phyloP scores from a whole-genome alignment of 2,113 vertebrate species.

The Sterna hirundo region DNA sequence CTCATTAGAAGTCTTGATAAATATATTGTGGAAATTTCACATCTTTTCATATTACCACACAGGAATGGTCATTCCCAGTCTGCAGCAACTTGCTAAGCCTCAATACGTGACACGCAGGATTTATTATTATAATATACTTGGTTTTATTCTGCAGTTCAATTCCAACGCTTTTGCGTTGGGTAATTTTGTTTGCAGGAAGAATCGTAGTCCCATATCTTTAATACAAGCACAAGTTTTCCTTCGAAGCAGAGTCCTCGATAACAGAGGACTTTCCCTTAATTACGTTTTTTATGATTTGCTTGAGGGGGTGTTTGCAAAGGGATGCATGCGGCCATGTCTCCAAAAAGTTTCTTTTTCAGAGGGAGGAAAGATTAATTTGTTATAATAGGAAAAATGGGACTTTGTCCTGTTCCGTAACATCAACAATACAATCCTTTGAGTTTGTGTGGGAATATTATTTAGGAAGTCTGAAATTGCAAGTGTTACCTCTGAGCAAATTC shows the following conservation, averaged over 20 bases:
- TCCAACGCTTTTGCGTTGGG: background rate
- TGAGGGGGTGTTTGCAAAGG: background rate
- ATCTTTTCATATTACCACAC: background rate
- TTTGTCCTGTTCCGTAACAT: background rate
- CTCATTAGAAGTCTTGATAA: background rate
- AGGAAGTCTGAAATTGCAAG: background rate
- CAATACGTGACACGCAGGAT: background rate
- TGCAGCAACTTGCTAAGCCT: background rate
- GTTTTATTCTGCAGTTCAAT: background rate
- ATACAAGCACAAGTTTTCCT: background rate
- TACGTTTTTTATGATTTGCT: background rate
- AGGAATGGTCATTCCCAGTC: background rate
- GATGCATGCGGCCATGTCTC: background rate
- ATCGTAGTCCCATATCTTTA: background rate
- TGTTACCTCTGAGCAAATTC: background rate
- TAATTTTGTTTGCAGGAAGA: background rate
- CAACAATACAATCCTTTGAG: background rate
- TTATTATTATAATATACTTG: background rate
- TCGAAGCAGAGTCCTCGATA: background rate
- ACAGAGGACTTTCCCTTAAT: background rate
- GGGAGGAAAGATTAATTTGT: background rate
- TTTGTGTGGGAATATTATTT: background rate
- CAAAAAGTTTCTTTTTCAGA: background rate
- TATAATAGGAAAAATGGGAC: background rate
- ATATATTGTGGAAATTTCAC: background rate